These are phyloP conservation scores for Micromussa lordhowensis DNA, from an alignment of 92 coral and sea anemone genomes.

Conservation along the genomic window DNA sequence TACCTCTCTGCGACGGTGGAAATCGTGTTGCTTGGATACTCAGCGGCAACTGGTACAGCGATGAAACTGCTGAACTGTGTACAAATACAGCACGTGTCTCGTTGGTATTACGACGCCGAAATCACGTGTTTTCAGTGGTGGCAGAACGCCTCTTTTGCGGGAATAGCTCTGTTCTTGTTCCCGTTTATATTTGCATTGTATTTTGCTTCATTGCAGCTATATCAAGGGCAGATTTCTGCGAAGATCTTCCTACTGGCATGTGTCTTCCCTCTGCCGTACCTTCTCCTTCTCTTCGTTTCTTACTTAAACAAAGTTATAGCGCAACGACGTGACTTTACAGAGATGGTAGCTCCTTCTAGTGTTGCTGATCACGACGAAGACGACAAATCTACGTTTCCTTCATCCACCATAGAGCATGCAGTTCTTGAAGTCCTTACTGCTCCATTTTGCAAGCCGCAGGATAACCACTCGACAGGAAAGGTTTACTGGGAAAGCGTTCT, in stretches of 20 bases:
- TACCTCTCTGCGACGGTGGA: conserved; percentile 62
- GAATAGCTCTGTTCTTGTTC: conserved; percentile 19
- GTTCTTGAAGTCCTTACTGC: conserved; percentile 48
- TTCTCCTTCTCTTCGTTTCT: not conserved
- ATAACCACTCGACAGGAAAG: not conserved
- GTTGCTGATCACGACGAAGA: not conserved
- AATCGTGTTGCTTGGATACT: conserved; percentile 56
- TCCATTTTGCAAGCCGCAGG: conserved; percentile 39
- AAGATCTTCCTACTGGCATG: conserved; percentile 33
- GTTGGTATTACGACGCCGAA: conserved; percentile 51
- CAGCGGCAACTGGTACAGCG: conserved; percentile 38
- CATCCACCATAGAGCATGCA: not conserved
- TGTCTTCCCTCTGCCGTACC: conserved; percentile 46
- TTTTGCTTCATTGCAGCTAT: conserved; percentile 37
- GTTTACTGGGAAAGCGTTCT: conserved; percentile 64
- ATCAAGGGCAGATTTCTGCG: conserved; percentile 37
- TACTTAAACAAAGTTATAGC: not conserved
- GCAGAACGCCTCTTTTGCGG: conserved; percentile 24
- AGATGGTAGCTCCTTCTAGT: not conserved
- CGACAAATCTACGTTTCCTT: no score
- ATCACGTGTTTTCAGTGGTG: conserved; percentile 52
- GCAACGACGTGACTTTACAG: not conserved
- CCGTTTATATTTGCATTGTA: conserved; percentile 44
- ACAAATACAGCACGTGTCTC: conserved; percentile 36
- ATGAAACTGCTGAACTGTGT: conserved; percentile 54